Evolutionary conservation across 2,888 invertebrate genomes (phyloP), one percentile per base, ranked within the genome.

Genomic region (Cheilosia soror): DNA sequence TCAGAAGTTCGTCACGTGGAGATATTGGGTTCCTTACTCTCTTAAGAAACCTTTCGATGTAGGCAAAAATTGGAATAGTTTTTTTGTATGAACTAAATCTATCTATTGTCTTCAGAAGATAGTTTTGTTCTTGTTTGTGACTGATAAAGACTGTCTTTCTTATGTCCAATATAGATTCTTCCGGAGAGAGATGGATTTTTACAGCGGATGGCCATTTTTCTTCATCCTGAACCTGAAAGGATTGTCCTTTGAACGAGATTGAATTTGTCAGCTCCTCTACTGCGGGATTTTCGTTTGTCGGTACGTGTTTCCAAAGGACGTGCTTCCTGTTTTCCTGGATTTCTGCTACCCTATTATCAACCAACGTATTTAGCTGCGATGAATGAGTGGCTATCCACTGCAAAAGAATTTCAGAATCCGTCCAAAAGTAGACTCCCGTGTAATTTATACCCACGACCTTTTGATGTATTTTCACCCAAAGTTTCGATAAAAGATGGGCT

Each of bases 161-260:
- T 7, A 7, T 31, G 2, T 31, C 31, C 7, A 31, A 7, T 31
- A 2, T 31, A 0, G 31, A 31, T 7, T 31, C 31, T 31, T 31
- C 7, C 6, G 31, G 31, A 7, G 47, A 63, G n/a, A 63, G 31
- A 5, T 0, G 1, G 2, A 63, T 9, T 0, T 33, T 9, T 7
- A 33, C 15, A 6, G 2, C 15, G 0, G 37, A 5, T 27, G 66
- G 65, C 90, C 88, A 93, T 82, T 79, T 79, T 72, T 44, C 6
- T 71, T 49, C 27, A 25, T 13, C 33, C 42, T 66, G 47, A 25
- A 27, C 13, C 9, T 69, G 55, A 58, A 81, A 81, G n/a, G 9
- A 0, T 4, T 63, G 72, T 13, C 76, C 72, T 7, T 68, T 37
- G 6, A 72, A 44, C 68, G 58, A 76, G 6, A 58, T 40, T 11